These are phyloP conservation scores for Pteronotus mesoamericanus DNA, from an alignment of 2,797 vertebrate species.

Conservation along the genomic window DNA sequence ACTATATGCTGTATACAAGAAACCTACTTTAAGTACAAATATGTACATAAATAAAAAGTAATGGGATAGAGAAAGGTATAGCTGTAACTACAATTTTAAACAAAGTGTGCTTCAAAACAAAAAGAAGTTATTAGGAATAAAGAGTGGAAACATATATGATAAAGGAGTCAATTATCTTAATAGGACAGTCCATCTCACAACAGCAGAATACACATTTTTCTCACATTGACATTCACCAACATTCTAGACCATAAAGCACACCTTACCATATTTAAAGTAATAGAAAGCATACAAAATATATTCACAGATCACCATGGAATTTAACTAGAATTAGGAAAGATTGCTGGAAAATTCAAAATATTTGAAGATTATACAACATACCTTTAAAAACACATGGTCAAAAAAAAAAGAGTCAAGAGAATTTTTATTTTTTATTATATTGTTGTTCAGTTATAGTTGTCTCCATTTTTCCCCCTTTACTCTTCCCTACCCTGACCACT, in stretches of 20 bases:
- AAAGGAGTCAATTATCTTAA: background rate
- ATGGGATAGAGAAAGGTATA: background rate
- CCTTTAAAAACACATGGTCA: background rate
- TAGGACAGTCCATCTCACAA: background rate
- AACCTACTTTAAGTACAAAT: background rate
- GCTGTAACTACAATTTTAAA: background rate
- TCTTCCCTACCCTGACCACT: too few relatives aligned
- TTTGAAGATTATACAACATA: background rate
- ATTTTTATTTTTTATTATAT: background rate
- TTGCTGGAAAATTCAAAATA: background rate
- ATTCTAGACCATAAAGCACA: background rate
- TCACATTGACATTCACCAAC: background rate
- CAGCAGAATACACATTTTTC: background rate
- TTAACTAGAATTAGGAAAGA: background rate
- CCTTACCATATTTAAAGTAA: background rate
- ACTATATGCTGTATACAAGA: background rate
- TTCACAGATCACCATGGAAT: background rate
- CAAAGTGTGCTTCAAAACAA: background rate
- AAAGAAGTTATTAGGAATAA: background rate
- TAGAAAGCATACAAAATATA: background rate
- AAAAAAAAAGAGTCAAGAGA: background rate
- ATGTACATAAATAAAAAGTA: background rate
- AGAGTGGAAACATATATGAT: background rate
- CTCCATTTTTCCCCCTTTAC: too few relatives aligned
- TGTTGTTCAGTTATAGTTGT: too few relatives aligned